phyloP scores from a whole-genome alignment of 2,113 vertebrate species.

The Rhegmatorhina hoffmannsi region DNA sequence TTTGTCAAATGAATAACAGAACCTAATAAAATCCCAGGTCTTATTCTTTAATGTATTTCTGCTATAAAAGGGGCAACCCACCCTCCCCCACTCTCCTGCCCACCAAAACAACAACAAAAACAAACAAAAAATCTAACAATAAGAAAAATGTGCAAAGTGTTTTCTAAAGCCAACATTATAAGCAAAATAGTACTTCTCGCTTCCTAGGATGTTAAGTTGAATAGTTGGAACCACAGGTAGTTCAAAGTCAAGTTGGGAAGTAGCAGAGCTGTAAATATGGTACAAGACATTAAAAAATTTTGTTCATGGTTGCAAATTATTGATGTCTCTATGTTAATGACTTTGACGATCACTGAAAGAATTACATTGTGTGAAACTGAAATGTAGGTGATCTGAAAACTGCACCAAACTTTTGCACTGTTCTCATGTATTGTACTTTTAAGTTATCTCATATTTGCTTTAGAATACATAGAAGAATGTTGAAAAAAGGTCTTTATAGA shows the following conservation, averaged over 20 bases:
- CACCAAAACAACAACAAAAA: not conserved
- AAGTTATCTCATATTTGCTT: not conserved
- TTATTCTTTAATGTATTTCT: not conserved
- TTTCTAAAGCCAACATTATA: not conserved
- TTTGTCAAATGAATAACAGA: not conserved
- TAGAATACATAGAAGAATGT: not conserved
- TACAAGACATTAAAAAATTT: not conserved
- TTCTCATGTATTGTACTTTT: not conserved
- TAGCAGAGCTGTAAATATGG: not conserved
- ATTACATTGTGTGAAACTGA: not conserved
- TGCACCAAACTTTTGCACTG: not conserved
- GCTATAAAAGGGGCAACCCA: not conserved
- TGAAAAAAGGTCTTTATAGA: not conserved
- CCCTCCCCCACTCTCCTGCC: too few relatives aligned
- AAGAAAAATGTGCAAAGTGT: not conserved
- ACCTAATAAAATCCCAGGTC: not conserved
- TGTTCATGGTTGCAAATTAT: not conserved
- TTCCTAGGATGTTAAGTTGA: not conserved
- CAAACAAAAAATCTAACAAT: rapidly evolving
- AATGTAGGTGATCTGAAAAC: not conserved
- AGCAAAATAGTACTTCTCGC: not conserved
- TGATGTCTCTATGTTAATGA: not conserved
- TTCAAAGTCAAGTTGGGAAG: not conserved
- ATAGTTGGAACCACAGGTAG: not conserved
- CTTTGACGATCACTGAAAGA: not conserved